A percentile compares a stretch with the other conserved stretches of the same genome.
Evolutionary conservation across 2,797 vertebrate genomes (phyloP).

Genomic region (Phataginus tetradactyla): DNA sequence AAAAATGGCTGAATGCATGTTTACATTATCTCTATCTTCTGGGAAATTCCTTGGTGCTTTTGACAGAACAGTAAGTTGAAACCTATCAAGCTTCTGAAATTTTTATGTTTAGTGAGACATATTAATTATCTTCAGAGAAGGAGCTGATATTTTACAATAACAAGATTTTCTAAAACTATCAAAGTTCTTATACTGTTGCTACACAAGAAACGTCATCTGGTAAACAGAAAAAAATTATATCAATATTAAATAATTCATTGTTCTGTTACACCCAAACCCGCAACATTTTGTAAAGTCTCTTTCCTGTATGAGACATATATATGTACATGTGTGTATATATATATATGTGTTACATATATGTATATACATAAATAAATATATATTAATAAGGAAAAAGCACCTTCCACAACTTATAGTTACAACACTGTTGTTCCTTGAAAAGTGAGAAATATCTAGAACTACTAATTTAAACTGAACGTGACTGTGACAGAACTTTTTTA

Average conservation of each 20-base stretch:
- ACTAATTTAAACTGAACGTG: background rate
- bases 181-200: background rate
- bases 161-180: conserved; percentile 18
- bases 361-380: background rate
- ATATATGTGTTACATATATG: no score
- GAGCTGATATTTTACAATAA: background rate
- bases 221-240: background rate
- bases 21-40: background rate
- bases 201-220: background rate
- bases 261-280: background rate
- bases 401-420: background rate
- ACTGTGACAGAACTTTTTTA: background rate
- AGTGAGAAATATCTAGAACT: background rate
- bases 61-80: conserved; percentile 5
- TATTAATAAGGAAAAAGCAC: background rate
- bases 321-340: background rate
- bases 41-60: background rate
- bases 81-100: background rate
- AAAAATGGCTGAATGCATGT: background rate
- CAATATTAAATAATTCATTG: background rate
- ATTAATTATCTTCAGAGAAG: background rate
- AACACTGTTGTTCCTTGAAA: background rate
- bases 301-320: background rate
- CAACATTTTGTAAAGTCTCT: background rate
- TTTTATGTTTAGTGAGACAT: conserved; percentile 12